These are phyloP conservation scores for Caenorhabditis zanzibari DNA, from an alignment of 2,888 invertebrate species.

Conservation along the genomic window DNA sequence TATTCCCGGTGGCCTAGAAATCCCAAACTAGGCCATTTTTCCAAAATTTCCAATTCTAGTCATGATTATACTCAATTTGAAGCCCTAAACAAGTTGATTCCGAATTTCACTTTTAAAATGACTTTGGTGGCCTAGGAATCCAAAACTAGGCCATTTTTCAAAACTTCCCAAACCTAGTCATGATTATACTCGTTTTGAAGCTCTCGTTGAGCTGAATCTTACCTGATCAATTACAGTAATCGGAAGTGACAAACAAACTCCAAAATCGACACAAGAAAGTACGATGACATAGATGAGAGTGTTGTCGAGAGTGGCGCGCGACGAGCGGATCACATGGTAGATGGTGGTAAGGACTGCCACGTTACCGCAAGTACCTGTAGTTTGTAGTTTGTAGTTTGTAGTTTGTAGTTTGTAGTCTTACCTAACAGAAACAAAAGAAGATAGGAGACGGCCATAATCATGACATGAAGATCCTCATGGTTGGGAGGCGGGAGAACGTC, in stretches of 20 bases:
- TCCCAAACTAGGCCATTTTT: no score
- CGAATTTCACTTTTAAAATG: no score
- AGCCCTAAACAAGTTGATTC: no score
- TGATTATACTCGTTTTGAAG: no score
- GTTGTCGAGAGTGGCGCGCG: conserved; percentile 78
- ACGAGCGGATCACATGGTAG: conserved; percentile 77
- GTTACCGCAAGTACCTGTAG: conserved; percentile 80
- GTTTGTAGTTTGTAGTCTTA: conserved; percentile 18
- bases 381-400: neutral
- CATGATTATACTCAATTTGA: no score
- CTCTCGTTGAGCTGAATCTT: neutral
- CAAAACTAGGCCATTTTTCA: no score
- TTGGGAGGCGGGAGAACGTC: conserved; percentile 82
- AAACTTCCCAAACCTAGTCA: neutral
- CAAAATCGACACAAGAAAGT: conserved; percentile 82
- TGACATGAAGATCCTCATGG: conserved; percentile 80
- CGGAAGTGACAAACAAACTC: conserved; percentile 81
- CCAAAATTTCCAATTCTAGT: no score
- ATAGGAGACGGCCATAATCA: conserved; percentile 82
- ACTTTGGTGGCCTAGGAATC: no score
- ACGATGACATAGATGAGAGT: conserved; percentile 82
- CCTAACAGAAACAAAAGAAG: conserved; percentile 80
- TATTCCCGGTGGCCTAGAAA: neutral
- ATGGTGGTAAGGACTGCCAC: conserved; percentile 82
- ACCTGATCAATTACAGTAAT: conserved; percentile 83